These are phyloP conservation scores for Hydrotaea diabolus DNA, from an alignment of 2,888 invertebrate species.

Conservation along the genomic window DNA sequence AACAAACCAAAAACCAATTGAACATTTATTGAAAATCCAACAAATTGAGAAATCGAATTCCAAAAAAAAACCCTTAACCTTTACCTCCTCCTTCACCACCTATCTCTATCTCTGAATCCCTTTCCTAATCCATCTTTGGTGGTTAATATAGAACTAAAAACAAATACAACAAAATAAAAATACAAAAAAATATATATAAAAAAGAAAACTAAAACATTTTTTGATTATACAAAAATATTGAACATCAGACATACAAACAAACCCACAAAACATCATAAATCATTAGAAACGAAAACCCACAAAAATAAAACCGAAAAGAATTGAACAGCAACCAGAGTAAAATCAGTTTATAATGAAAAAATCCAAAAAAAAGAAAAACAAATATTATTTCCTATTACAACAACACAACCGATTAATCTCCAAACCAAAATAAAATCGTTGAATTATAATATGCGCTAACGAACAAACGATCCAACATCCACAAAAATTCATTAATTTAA, in stretches of 20 bases:
- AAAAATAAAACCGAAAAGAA: background rate
- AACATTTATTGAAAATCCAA: conserved; percentile 64
- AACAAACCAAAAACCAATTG: conserved; percentile 69
- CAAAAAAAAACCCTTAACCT: background rate
- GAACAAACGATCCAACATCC: conserved; percentile 13
- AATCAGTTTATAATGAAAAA: conserved; percentile 37
- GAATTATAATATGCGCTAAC: background rate
- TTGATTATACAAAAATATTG: background rate
- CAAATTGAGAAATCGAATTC: background rate
- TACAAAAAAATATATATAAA: background rate
- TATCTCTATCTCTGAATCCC: background rate
- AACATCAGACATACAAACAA: background rate
- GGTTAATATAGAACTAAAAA: conserved; percentile 22
- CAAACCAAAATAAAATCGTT: conserved; percentile 41
- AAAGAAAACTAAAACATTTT: background rate
- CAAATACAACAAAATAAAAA: conserved; percentile 22
- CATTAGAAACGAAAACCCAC: no score
- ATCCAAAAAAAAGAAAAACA: conserved; percentile 16
- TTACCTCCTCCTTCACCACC: background rate
- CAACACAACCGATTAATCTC: conserved; percentile 14
- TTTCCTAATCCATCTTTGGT: background rate
- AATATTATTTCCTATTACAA: conserved; percentile 9
- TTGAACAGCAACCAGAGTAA: conserved; percentile 1
- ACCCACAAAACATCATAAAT: no score
- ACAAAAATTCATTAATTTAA: conserved; percentile 42